phyloP scores from a whole-genome alignment of 1,140 invertebrate species.

The Musca vetustissima region DNA sequence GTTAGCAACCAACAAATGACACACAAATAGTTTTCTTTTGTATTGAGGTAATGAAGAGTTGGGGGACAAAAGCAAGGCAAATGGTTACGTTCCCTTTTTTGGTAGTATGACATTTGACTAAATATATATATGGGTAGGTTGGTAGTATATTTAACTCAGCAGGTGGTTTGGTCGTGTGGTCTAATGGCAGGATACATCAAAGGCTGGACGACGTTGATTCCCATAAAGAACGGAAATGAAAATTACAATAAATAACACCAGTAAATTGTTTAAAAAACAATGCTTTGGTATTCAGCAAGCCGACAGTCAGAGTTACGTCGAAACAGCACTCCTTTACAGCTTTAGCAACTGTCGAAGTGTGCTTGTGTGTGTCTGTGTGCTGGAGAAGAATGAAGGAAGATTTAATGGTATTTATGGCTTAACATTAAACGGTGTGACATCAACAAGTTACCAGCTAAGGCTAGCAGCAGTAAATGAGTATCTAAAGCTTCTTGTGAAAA shows the following conservation, averaged over 20 bases:
- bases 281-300: not conserved
- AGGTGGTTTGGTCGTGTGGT: not conserved
- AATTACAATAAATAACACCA: slow-evolving; percentile 6
- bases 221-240: not conserved
- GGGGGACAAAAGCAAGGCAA: no score
- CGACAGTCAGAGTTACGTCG: no score
- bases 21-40: no score
- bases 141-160: not conserved
- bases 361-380: no score
- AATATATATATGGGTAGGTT: no score
- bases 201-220: no score
- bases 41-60: no score
- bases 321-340: slow-evolving; percentile 1
- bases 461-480: not conserved
- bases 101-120: no score
- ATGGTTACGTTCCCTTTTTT: no score
- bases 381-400: not conserved
- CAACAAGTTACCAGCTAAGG: slow-evolving; percentile 1
- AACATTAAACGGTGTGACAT: slow-evolving; percentile 18
- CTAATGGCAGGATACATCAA: not conserved
- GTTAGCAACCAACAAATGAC: no score
- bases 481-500: not conserved
- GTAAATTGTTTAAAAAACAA: slow-evolving; percentile 16
- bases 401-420: slow-evolving; percentile 16
- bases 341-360: no score